These are phyloP conservation scores for Bergia sp. DNA, from an alignment of 92 coral and sea anemone genomes.

Conservation along the genomic window DNA sequence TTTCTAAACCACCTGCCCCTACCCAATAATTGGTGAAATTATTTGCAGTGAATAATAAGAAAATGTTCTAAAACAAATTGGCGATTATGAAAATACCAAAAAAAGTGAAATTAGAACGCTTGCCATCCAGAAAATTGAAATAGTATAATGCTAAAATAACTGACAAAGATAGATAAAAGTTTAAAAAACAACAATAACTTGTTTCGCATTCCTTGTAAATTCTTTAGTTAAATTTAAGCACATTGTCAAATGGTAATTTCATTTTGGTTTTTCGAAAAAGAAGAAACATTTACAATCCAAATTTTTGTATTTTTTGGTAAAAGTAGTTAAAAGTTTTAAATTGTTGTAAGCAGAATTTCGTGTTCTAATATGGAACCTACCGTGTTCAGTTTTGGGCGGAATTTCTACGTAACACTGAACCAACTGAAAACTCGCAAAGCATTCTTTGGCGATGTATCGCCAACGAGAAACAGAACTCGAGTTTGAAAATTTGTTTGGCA, in stretches of 20 bases:
- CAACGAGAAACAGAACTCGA: not conserved
- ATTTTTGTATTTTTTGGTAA: not conserved
- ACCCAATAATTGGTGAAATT: not conserved
- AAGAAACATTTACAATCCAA: not conserved
- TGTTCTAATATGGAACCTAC: too few species aligned
- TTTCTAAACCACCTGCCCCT: conserved; percentile 7
- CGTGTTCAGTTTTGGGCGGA: too few species aligned
- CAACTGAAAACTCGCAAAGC: not conserved
- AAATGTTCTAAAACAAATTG: not conserved
- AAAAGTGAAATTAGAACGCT: not conserved
- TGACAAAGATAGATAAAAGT: not conserved
- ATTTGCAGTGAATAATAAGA: conserved; percentile 17
- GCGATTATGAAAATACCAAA: not conserved
- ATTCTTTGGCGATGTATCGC: not conserved
- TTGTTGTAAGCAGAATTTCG: not conserved
- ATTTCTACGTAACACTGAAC: not conserved
- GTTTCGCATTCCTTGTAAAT: not conserved
- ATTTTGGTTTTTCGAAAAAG: not conserved
- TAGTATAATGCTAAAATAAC: not conserved
- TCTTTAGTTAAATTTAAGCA: not conserved
- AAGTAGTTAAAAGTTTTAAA: not conserved
- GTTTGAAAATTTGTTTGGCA: not conserved
- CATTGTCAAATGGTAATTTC: not conserved
- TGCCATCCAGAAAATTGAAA: not conserved
- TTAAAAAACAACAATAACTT: not conserved